Evolutionary conservation across 2,113 vertebrate species (phyloP), one percentile per base, ranked within the genome.

Genomic region (Zosterops japonicus): DNA sequence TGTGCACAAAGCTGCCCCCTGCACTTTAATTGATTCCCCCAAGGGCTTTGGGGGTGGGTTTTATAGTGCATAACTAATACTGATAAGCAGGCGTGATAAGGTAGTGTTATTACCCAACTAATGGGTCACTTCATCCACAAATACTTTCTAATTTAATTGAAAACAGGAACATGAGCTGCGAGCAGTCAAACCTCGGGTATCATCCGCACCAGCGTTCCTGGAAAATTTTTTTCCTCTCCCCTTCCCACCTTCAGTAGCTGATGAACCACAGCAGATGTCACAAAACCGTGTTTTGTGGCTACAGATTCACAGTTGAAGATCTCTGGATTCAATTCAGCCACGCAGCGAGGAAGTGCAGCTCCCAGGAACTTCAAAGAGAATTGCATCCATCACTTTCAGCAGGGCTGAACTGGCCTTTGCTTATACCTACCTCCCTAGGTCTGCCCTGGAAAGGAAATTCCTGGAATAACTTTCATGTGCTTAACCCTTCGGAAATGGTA

Each of bases 51-150:
- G 65, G 65, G 36, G 78, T 35, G 64, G 71, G 87, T 90, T 97
- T 98, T 97, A 97, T 90, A 94, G 96, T 81, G 93, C 93, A 91
- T 94, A 96, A 97, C 97, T 97, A 97, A 98, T 94, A 94, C 93
- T 85, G 96, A 97, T 96, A 95, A 98, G 96, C 92, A 97, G 94
- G 89, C 90, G 15, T 50, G 96, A 97, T 95, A 96, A 96, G 96
- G 91, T 41, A 74, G 87, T 15, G 53, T 96, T 96, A 97, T 96
- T 96, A 90, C 74, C 87, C 75, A 88, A 74, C 96, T 94, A 93
- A 96, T 80, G 93, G 97, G 90, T 96, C 95, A 90, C 92, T 93
- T 95, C 93, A 95, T 91, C 94, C 90, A 92, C 78, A 96, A 70
- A 76, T 57, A 86, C 85, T 96, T 96, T 93, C 81, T 94, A 82